These are phyloP conservation scores for Enoplosus armatus DNA, from an alignment of 2,797 vertebrate genomes.

Conservation along the genomic window DNA sequence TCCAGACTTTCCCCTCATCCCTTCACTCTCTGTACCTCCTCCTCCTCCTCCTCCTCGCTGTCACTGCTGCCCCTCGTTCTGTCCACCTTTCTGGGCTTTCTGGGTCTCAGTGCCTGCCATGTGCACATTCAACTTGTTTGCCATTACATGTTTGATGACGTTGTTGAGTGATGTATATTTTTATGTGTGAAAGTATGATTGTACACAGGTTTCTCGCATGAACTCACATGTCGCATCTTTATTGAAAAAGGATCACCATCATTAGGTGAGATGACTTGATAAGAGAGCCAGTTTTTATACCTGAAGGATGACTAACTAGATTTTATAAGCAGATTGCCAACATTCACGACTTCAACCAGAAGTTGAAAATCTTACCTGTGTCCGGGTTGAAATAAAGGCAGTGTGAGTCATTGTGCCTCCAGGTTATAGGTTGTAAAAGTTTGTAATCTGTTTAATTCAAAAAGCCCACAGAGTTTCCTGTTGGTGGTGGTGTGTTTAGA, in stretches of 20 bases:
- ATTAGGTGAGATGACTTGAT: not conserved
- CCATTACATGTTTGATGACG: not conserved
- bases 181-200: too few relatives aligned
- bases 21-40: constrained; percentile 51
- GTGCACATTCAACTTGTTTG: constrained; percentile 21
- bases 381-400: constrained; percentile 7
- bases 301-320: constrained; percentile 6
- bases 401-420: constrained; percentile 19
- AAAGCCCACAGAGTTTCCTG: constrained; percentile 36
- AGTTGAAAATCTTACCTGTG: constrained; percentile 51
- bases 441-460: constrained; percentile 28
- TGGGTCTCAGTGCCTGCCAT: constrained; percentile 63
- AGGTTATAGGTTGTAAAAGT: constrained; percentile 39
- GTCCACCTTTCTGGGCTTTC: constrained; percentile 44
- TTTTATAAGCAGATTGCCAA: constrained; percentile 29
- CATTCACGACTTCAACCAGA: constrained; percentile 29
- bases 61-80: constrained; percentile 65
- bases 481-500: constrained; percentile 23
- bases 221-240: not conserved
- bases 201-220: not conserved
- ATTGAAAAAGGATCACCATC: not conserved
- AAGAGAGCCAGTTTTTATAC: not conserved
- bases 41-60: constrained; percentile 44
- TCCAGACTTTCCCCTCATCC: constrained; percentile 78
- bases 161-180: not conserved